Percentiles rank a stretch among this genome's conserved stretches.
Evolutionary conservation across 2,888 invertebrate genomes (phyloP).

Genomic region (Listrodromus nycthemerus): DNA sequence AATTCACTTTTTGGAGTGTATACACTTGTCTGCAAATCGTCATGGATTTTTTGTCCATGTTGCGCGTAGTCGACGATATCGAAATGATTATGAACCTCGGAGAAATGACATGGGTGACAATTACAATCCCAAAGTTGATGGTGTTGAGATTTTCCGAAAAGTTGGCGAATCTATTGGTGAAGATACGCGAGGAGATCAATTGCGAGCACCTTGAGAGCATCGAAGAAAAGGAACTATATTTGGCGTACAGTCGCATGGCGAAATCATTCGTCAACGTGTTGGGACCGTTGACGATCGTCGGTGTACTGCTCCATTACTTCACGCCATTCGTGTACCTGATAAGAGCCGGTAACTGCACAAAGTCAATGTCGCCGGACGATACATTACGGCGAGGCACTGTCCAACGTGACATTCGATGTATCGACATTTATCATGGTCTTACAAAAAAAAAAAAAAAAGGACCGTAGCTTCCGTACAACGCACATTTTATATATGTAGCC

Average conservation of each 20-base stretch:
- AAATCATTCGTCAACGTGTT: constrained; percentile 48
- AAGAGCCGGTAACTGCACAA: constrained; percentile 51
- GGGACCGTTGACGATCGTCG: constrained; percentile 20
- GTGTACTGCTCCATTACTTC: constrained; percentile 39
- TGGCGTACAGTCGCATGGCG: constrained; percentile 56
- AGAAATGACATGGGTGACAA: constrained; percentile 51
- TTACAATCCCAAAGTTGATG: constrained; percentile 55
- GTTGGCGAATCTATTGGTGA: constrained; percentile 27
- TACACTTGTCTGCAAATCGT: constrained; percentile 54
- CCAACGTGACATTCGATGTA: background rate
- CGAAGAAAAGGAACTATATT: constrained; percentile 60
- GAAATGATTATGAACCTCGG: constrained; percentile 53
- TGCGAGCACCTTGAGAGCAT: constrained; percentile 24
- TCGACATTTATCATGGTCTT: no score
- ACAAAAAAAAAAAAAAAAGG: no score
- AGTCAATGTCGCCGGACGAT: constrained; percentile 5
- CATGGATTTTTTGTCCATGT: constrained; percentile 42
- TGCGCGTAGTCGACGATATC: constrained; percentile 44
- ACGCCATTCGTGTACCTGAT: constrained; percentile 54
- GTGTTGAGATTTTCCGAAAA: constrained; percentile 54
- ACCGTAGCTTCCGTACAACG: background rate
- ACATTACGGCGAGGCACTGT: background rate
- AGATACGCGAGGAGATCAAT: constrained; percentile 24
- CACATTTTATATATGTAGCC: background rate
- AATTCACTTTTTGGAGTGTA: constrained; percentile 43